Evolutionary conservation across 2,797 vertebrate genomes (phyloP), one percentile per base, ranked within the genome.

Genomic region (Ctenochaetus hawaiiensis): DNA sequence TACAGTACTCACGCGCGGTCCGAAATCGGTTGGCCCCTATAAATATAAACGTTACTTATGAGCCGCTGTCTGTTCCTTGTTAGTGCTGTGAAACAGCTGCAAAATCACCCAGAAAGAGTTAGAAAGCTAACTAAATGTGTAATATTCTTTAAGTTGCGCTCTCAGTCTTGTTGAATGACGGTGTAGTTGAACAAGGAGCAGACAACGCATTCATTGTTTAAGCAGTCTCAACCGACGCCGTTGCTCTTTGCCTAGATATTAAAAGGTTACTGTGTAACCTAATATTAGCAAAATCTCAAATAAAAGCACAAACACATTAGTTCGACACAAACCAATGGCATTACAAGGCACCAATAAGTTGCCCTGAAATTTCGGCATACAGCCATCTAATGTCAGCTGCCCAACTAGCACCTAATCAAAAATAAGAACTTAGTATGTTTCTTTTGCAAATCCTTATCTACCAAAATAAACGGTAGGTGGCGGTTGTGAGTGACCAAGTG

Each of bases 391-490:
- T 5, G 0, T 37, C 8, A 8, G 6, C 14, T 5, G 56, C 4
- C 39, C 9, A 41, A 54, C 5, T 39, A 34, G 17, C 52, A 37
- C 52, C 7, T 12, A 0, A 2, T 13, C 43, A 18, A 20, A 34
- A 2, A 14, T 12, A 7, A 7, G 16, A 20, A 48, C 48, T 57
- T 65, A 3, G 58, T 20, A 13, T 22, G 9, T 30, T 30, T 30
- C 8, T 45, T 14, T 11, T 51, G 23, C 26, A 17, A 65, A 39
- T 69, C 51, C 43, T 56, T n/a, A 5, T 63, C 0, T 17, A 16
- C 49, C 22, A 57, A 57, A 73, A 67, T 26, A 49, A 14, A 22
- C 77, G 51, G 1, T 67, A 20, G 83, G 18, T 60, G 64, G 79
- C 67, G 49, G 8, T 76, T 75, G 39, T 26, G 72, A 74, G 75